Evolutionary conservation across 1,140 invertebrate genomes (phyloP).

Genomic region (Dreissena polymorpha): DNA sequence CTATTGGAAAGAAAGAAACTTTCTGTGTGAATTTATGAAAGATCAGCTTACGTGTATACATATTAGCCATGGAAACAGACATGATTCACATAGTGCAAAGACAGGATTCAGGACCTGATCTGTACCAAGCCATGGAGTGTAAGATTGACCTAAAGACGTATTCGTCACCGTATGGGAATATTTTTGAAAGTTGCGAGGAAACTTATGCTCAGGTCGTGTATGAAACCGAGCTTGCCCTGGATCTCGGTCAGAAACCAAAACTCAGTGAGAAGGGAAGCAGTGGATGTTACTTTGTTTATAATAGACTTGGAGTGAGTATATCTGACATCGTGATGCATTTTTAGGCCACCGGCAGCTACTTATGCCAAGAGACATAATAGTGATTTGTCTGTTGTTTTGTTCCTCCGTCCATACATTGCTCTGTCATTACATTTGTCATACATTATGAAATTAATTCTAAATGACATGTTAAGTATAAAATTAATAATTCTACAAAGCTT

Average conservation of each 20-base stretch:
- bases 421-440: too few species aligned
- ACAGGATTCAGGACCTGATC: slow-evolving; percentile 17
- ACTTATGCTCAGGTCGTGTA: slow-evolving; percentile 93
- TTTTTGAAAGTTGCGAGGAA: slow-evolving; percentile 85
- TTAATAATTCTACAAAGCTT: too few species aligned
- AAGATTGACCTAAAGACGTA: slow-evolving; percentile 44
- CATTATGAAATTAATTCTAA: too few species aligned
- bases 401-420: too few species aligned
- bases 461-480: too few species aligned
- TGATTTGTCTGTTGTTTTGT: too few species aligned
- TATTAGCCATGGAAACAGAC: slow-evolving; percentile 29
- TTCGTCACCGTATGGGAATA: slow-evolving; percentile 62
- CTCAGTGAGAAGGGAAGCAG: slow-evolving; percentile 97
- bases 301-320: slow-evolving; percentile 87
- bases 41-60: slow-evolving; percentile 22
- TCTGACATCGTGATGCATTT: too few species aligned
- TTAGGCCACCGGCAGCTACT: too few species aligned
- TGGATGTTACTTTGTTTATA: slow-evolving; percentile 99
- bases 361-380: too few species aligned
- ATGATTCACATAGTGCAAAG: slow-evolving; percentile 50
- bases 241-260: slow-evolving; percentile 94
- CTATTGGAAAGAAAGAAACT: background rate
- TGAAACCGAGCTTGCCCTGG: slow-evolving; percentile 96
- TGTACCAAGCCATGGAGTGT: slow-evolving; percentile 30
- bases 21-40: slow-evolving; percentile 6